These are phyloP conservation scores for Drosophila kanekoi DNA, from an alignment of 2,888 invertebrate species.

Conservation along the genomic window DNA sequence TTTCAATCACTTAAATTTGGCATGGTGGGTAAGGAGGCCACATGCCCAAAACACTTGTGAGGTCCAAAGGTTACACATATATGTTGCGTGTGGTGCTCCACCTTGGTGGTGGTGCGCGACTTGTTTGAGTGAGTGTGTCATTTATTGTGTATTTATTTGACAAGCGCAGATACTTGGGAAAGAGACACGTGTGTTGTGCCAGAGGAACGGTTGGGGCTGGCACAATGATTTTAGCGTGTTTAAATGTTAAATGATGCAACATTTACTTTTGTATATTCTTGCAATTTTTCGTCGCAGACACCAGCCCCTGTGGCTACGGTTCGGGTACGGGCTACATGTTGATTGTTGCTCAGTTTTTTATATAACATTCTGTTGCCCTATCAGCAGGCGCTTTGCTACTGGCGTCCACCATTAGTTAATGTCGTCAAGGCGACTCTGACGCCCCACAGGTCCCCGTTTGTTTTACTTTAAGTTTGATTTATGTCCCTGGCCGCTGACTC, in stretches of 20 bases:
- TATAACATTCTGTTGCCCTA: constrained; percentile 20
- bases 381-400: constrained; percentile 26
- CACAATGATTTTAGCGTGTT: constrained; percentile 38
- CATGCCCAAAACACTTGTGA: constrained; percentile 51
- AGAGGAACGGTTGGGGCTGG: constrained; percentile 8
- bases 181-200: constrained; percentile 37
- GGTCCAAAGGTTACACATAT: constrained; percentile 42
- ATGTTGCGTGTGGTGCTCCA: constrained; percentile 23
- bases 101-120: constrained; percentile 26
- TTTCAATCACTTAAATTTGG: constrained; percentile 66
- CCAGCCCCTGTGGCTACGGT: constrained; percentile 21
- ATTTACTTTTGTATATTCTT: constrained; percentile 50
- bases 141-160: constrained; percentile 75
- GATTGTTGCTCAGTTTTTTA: constrained; percentile 40
- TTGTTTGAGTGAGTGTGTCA: constrained; percentile 66
- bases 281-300: constrained; percentile 46
- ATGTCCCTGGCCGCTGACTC: constrained; percentile 51
- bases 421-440: constrained; percentile 46
- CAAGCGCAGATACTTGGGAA: constrained; percentile 57
- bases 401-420: constrained; percentile 63
- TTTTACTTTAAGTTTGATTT: constrained; percentile 67
- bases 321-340: not conserved
- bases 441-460: constrained; percentile 24
- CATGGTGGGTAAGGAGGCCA: constrained; percentile 27
- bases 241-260: constrained; percentile 66